Evolutionary conservation across 2,888 invertebrate genomes (phyloP), one percentile per base, ranked within the genome.

Genomic region (Lampropteryx suffumata): DNA sequence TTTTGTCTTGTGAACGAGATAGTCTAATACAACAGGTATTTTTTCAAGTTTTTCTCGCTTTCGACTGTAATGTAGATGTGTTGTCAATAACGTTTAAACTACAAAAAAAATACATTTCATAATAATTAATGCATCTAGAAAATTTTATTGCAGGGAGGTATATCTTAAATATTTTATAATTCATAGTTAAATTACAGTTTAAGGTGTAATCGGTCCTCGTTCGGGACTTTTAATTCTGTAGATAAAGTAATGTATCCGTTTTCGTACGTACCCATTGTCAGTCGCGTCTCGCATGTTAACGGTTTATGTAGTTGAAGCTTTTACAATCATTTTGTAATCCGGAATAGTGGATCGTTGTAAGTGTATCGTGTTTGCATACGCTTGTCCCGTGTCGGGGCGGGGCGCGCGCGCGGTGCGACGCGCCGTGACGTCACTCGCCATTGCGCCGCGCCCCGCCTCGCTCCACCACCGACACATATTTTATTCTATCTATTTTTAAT

Each of bases 21-120:
- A 89, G 86, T 35, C 24, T 34, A 34, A 82, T 83, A 88, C 80
- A 89, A 88, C 89, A 84, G 85, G 89, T 89, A 88, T 89, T 87
- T 89, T 89, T 89, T 89, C 86, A 88, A 89, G 84, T 76, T 83
- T 84, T 85, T 89, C 89, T 90, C 90, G 89, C 90, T 89, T 85
- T 90, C 87, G 78, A 87, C 88, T 89, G 86, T 90, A 90, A 85
- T 80, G 89, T 90, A 90, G 90, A 88, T 87, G 88, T 90, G 89
- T 90, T 90, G 84, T 88, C 89, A 86, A 82, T 85, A 84, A 83
- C 76, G 61, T 81, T 76, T 82, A 89, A 87, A 84, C 82, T 84
- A 82, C 79, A 82, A 80, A 86, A 82, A 33, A 84, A 83, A 82
- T 79, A 86, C 84, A 85, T 86, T 86, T 85, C 87, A 82, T 88